Base-by-base conservation (phyloP, 2,888 invertebrate species). In the Oscheius sp. region DNA sequence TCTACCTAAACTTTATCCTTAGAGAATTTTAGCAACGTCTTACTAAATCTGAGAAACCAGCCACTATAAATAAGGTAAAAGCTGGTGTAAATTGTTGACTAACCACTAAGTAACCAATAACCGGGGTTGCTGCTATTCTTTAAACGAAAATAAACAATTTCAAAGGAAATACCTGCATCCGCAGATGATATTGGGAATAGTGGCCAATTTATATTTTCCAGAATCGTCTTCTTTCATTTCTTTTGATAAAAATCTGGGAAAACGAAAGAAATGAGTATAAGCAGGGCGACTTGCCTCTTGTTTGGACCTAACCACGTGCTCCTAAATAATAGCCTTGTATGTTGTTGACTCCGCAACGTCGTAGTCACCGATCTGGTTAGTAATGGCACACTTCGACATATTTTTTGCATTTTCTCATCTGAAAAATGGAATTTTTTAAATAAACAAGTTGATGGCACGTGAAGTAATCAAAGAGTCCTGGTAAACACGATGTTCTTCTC, bases 41-140 rank as follows among this genome's bases (percentile, higher is more conserved):
- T 91, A 95, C 95, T 91, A 96, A 89, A 91, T 98, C 98, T 56
- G 95, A 94, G 1, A 96, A 88, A 77, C 96, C 96, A 79, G 97
- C 97, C 85, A 94, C 90, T 35, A 93, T 92, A 86, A 98, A 91
- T 70, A 98, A 89, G 64, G 93, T 93, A 79, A 96, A 91, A 0
- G 97, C 96, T 79, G 93, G 90, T 74, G 89, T 81, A 89, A 93
- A 97, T 80, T 94, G 91, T 29, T 93, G 93, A 84, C 93, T 92
- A 18, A 96, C 89, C 81, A 99, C 94, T 56, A 95, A 92, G 89
- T 94, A 94, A 27, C 95, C 95, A 77, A 98, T 91, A 87, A 93
- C 93, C 0, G 98, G 98, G 0, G 96, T 93, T 84, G 94, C 91
- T 7, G 92, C 90, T 85, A 97, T 96, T 85, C 98, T 92, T 63